These are phyloP conservation scores for Trachemys scripta DNA, from an alignment of 2,113 vertebrate genomes.

Conservation along the genomic window DNA sequence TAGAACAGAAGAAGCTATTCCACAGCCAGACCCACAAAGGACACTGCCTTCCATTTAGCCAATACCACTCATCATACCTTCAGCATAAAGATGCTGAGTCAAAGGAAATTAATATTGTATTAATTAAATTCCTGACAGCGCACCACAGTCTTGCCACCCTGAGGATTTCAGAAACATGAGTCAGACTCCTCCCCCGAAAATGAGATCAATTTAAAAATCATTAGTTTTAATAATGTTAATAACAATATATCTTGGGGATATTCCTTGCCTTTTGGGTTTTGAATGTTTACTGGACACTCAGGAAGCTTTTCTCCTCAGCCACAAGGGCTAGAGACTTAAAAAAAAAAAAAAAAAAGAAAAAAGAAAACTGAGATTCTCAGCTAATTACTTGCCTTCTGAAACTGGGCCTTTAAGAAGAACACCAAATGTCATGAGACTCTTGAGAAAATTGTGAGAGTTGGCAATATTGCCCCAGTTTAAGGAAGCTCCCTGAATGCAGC, in stretches of 20 bases:
- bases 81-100: not conserved
- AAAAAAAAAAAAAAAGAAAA: not conserved
- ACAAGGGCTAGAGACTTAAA: not conserved
- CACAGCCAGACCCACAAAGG: not conserved
- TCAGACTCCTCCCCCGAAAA: not conserved
- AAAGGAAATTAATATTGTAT: not conserved
- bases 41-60: not conserved
- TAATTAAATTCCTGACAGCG: not conserved
- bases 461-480: too few species aligned
- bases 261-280: not conserved
- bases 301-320: not conserved
- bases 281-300: not conserved
- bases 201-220: not conserved
- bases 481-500: too few species aligned
- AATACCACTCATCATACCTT: not conserved
- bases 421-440: too few species aligned
- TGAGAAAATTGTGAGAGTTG: too few species aligned
- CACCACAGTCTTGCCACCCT: not conserved
- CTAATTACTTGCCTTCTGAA: not conserved
- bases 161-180: not conserved
- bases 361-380: not conserved
- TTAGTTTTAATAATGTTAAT: not conserved
- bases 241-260: not conserved
- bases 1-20: rapidly evolving
- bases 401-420: too few species aligned